A percentile compares a stretch with the other conserved stretches of the same genome.
phyloP scores from a whole-genome alignment of 2,888 invertebrate genomes.

The Drosophila colorata region DNA sequence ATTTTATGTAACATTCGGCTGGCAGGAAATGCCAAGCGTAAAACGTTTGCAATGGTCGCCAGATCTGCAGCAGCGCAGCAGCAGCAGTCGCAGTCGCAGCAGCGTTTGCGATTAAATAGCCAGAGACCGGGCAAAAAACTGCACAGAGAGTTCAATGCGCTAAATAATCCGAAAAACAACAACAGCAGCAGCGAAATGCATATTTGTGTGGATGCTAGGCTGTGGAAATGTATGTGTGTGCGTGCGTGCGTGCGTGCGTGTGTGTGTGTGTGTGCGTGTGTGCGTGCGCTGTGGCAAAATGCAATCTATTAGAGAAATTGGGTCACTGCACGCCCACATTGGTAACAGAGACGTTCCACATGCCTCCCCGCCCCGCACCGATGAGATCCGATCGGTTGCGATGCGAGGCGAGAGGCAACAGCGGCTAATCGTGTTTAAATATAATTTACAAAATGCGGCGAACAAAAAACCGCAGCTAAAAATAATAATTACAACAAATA shows the following conservation, averaged over 20 bases:
- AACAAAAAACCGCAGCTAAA: slow-evolving; percentile 64
- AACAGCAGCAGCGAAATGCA: slow-evolving; percentile 11
- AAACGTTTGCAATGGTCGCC: slow-evolving; percentile 36
- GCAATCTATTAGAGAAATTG: slow-evolving; percentile 77
- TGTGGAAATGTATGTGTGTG: slow-evolving; percentile 4
- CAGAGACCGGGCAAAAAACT: slow-evolving; percentile 23
- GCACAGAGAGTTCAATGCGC: slow-evolving; percentile 67
- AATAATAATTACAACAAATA: slow-evolving; percentile 58
- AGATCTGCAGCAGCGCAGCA: slow-evolving; percentile 20
- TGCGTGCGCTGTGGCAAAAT: slow-evolving; percentile 60
- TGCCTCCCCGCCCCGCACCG: slow-evolving; percentile 1
- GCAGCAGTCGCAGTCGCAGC: no score
- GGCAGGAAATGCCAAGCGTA: slow-evolving; percentile 53
- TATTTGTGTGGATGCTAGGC: slow-evolving; percentile 5
- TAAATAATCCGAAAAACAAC: slow-evolving; percentile 52
- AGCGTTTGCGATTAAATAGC: slow-evolving; percentile 29
- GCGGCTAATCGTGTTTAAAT: slow-evolving; percentile 65
- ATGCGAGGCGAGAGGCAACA: slow-evolving; percentile 28
- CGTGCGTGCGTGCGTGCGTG: background rate
- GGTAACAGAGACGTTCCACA: slow-evolving; percentile 51
- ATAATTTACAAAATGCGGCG: slow-evolving; percentile 64
- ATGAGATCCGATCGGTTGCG: slow-evolving; percentile 39
- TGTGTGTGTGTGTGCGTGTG: slow-evolving; percentile 15
- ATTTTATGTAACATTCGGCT: slow-evolving; percentile 54
- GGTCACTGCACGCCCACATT: slow-evolving; percentile 78